phyloP scores from a whole-genome alignment of 2,888 invertebrate genomes.

The Volucella bombylans region DNA sequence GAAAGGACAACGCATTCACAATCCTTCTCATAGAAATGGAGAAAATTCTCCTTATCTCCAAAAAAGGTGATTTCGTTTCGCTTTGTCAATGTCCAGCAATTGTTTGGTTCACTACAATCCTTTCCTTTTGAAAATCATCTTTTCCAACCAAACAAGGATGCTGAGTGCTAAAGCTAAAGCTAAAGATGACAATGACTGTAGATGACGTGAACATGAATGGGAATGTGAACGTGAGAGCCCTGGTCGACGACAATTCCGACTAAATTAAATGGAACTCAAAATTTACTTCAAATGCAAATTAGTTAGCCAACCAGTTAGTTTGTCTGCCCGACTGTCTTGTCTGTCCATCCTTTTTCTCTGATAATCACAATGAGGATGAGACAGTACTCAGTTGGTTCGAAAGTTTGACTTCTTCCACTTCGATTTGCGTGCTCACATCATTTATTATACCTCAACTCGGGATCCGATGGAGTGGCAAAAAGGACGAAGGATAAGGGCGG shows the following conservation, averaged over 20 bases:
- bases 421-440: slow-evolving; percentile 61
- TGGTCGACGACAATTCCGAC: slow-evolving; percentile 56
- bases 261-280: slow-evolving; percentile 74
- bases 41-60: slow-evolving; percentile 67
- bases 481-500: slow-evolving; percentile 44
- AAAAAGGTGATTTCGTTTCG: slow-evolving; percentile 67
- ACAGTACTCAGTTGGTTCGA: slow-evolving; percentile 27
- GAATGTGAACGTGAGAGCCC: background rate
- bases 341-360: slow-evolving; percentile 41
- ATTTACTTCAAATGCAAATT: slow-evolving; percentile 78
- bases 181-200: slow-evolving; percentile 68
- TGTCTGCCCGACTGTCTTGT: slow-evolving; percentile 19
- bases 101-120: slow-evolving; percentile 47
- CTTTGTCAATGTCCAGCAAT: slow-evolving; percentile 73
- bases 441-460: slow-evolving; percentile 42
- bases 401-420: slow-evolving; percentile 70
- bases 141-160: slow-evolving; percentile 41
- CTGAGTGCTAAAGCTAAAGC: background rate
- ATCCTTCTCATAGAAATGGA: slow-evolving; percentile 41
- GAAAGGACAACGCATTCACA: slow-evolving; percentile 52
- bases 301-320: slow-evolving; percentile 73
- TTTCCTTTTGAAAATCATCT: slow-evolving; percentile 31
- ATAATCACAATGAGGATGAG: slow-evolving; percentile 30
- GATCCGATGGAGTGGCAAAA: slow-evolving; percentile 47
- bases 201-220: slow-evolving; percentile 50